Percentiles rank a stretch among this genome's conserved stretches.
phyloP scores from a whole-genome alignment of 2,888 invertebrate genomes.

The Apodemia mormo region DNA sequence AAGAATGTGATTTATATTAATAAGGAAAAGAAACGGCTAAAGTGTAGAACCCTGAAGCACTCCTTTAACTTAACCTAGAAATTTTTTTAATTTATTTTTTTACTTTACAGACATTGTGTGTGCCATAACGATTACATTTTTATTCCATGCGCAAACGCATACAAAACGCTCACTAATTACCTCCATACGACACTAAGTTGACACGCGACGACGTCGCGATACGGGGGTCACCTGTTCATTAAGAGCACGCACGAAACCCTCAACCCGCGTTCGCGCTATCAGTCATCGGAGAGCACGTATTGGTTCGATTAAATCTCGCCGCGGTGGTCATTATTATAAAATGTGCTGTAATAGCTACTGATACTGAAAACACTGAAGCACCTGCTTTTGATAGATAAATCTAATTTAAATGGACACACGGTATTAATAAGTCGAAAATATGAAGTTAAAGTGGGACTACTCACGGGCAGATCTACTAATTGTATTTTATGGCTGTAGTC shows the following conservation, averaged over 20 bases:
- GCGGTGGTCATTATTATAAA: slow-evolving; percentile 69
- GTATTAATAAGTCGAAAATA: neutral
- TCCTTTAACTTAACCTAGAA: too few species aligned
- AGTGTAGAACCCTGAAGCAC: too few species aligned
- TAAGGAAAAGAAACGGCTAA: too few species aligned
- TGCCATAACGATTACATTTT: neutral
- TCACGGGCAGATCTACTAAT: too few species aligned
- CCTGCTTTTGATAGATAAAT: neutral
- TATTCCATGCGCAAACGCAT: slow-evolving; percentile 36
- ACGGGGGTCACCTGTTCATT: slow-evolving; percentile 69
- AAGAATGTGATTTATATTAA: too few species aligned
- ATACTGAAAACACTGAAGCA: slow-evolving; percentile 42
- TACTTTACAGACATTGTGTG: neutral
- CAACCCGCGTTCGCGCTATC: slow-evolving; percentile 64
- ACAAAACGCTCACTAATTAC: slow-evolving; percentile 60
- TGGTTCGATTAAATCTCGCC: slow-evolving; percentile 66
- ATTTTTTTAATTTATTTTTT: too few species aligned
- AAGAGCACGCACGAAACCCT: slow-evolving; percentile 56
- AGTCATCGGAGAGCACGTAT: slow-evolving; percentile 70
- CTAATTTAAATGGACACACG: neutral
- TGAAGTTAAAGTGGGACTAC: too few species aligned
- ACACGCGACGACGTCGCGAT: slow-evolving; percentile 56
- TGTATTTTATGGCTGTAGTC: too few species aligned
- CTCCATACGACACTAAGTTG: slow-evolving; percentile 61
- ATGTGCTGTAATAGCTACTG: slow-evolving; percentile 58